Base-by-base conservation (phyloP, 2,113 vertebrate species). In the Podocnemis expansa region DNA sequence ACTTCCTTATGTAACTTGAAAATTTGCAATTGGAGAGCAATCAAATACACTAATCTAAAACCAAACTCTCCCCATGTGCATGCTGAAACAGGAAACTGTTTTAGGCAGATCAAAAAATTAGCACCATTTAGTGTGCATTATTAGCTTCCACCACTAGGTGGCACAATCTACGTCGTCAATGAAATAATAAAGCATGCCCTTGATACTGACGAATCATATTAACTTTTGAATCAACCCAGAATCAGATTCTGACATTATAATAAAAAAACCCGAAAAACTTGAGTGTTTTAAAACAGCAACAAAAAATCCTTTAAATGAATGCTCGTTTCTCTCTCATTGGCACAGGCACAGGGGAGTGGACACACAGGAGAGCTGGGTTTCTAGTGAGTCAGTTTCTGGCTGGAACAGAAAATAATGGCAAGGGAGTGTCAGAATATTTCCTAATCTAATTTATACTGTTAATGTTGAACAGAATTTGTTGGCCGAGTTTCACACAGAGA, bases 71-170 rank as follows among this genome's bases (percentile, higher is more conserved):
- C 49, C 73, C 52, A 60, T n/a, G 14, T 47, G 3, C 22, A 2
- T 0, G 0, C 3, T 51, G 75, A 80, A 88, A 88, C 51, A 27
- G 0, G 0, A 38, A 24, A 0, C 34, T 19, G 14, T 67, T n/a
- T 19, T 16, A 24, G 6, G 1, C 55, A 25, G 75, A 49, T 16
- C 17, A 3, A 5, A 56, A 43, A 63, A n/a, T 0, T 5, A 1
- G 0, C 31, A 12, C 55, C 58, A 8, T 16, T 93, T 56, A 25
- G 0, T 8, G 10, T 56, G 11, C 10, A 10, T 79, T 60, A 2
- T 21, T 24, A 49, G 8, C 38, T 79, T 56, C 83, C 52, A 19
- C 86, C 94, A 89, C 89, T 14, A 90, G 95, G 85, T 56, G 93
- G 96, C 89, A 73, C 63, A 45, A 84, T 27, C n/a, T 85, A 4